Base-by-base conservation (phyloP, 1,140 invertebrate genomes). In the Coelopa frigida region DNA sequence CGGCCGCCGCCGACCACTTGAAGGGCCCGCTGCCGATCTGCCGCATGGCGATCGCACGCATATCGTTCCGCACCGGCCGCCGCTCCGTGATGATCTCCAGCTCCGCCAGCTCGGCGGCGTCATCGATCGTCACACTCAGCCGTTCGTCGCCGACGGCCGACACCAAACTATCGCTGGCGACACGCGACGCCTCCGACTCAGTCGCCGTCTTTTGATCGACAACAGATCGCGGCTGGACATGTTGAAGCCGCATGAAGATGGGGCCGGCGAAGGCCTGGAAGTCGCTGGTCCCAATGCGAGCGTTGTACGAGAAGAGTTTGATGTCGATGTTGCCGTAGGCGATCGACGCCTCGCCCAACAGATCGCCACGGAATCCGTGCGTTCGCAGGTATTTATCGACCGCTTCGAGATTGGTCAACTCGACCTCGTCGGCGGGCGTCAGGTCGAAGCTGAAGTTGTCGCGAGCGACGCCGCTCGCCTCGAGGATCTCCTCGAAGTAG, bases 1-100 rank as follows among this genome's bases (percentile, higher is more conserved):
- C 73, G 37, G 76, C 74, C 3, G 46, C 57, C 33, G 75, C 74
- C 12, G 79, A 80, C 89, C 89, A 93, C 53, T 80, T 75, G 56
- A 90, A 91, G 2, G 83, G 74, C 1, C 49, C 48, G 2, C 50
- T 56, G 21, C 52, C 43, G 12, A 50, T 53, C 26, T 50, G 44
- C 11, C 58, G 54, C 51, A 66, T 56, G 11, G 59, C 65, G 21
- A 63, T 62, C 6, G 65, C 65, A 5, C 58, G 43, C 54, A 68
- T 61, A 44, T 68, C 66, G 41, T 68, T 60, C 4, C 66, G 55
- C 26, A 68, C 61, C 2, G 61, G 38, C 7, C 65, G 53, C 8
- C 57, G 53, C 14, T 68, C 65, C 11, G 60, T 58, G 1, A 63
- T 68, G n/a, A 56, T 50, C 24, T 68, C 60, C 52, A 68, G 26